Percentiles rank a stretch among this genome's conserved stretches.
phyloP scores from a whole-genome alignment of 2,113 vertebrate species.

The Actenoides lindsayi region DNA sequence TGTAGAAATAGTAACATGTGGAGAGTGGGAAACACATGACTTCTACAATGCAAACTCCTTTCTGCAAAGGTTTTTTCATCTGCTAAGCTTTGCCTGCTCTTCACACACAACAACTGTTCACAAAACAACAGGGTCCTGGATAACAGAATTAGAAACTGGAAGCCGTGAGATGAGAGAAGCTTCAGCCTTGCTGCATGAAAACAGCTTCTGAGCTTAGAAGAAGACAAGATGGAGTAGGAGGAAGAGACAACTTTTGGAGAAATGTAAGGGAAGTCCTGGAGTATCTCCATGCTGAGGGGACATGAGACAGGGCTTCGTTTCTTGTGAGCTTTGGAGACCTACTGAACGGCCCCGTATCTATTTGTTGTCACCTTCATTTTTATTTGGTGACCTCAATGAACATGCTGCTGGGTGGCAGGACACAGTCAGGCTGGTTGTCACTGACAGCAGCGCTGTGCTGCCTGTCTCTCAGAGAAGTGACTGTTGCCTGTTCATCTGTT shows the following conservation, averaged over 20 bases:
- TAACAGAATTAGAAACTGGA: not conserved
- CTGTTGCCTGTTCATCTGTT: not conserved
- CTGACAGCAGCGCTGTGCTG: not conserved
- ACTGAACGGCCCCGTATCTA: not conserved
- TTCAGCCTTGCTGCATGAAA: not conserved
- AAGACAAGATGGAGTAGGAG: not conserved
- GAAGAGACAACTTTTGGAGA: not conserved
- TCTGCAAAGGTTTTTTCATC: not conserved
- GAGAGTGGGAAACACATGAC: not conserved
- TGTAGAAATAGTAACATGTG: not conserved
- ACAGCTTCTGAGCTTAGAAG: not conserved
- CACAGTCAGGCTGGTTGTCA: not conserved
- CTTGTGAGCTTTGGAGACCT: not conserved
- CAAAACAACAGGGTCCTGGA: not conserved
- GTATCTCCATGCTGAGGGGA: not conserved
- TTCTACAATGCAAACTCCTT: not conserved
- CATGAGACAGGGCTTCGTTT: not conserved
- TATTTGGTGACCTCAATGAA: not conserved
- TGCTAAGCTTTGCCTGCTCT: not conserved
- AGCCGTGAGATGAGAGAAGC: not conserved
- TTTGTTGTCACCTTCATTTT: not conserved
- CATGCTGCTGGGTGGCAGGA: not conserved
- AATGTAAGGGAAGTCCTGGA: not conserved
- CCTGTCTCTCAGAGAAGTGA: not conserved
- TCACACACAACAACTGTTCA: not conserved